Percentiles rank a stretch among this genome's conserved stretches.
Evolutionary conservation across 2,797 vertebrate genomes (phyloP).

Genomic region (Potorous gilbertii): DNA sequence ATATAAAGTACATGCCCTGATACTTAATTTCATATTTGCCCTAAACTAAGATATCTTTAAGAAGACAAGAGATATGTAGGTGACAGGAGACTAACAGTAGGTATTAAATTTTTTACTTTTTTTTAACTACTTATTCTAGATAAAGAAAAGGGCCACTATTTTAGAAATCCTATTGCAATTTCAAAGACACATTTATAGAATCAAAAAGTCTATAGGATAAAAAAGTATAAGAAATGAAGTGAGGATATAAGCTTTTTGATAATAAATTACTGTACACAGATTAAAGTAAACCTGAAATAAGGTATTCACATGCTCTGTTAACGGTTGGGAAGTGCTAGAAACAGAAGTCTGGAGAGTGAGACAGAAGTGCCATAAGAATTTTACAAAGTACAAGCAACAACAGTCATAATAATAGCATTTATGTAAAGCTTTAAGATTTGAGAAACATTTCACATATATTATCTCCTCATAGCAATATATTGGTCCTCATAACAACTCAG

Average conservation of each 20-base stretch:
- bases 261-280: not conserved
- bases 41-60: not conserved
- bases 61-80: not conserved
- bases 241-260: not conserved
- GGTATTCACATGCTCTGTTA: not conserved
- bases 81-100: not conserved
- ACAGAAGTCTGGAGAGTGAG: not conserved
- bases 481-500: not conserved
- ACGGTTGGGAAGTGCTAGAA: not conserved
- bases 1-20: no score
- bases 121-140: not conserved
- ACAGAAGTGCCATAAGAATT: not conserved
- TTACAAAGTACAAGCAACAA: not conserved
- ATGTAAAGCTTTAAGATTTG: not conserved
- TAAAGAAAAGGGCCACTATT: conserved; percentile 1
- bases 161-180: not conserved
- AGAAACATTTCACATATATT: not conserved
- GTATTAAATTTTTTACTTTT: not conserved
- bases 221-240: not conserved
- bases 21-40: not conserved
- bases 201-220: not conserved
- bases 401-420: not conserved
- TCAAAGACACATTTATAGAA: not conserved
- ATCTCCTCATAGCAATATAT: not conserved
- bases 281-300: not conserved